phyloP scores from a whole-genome alignment of 2,797 vertebrate species.

The Trachurus trachurus region DNA sequence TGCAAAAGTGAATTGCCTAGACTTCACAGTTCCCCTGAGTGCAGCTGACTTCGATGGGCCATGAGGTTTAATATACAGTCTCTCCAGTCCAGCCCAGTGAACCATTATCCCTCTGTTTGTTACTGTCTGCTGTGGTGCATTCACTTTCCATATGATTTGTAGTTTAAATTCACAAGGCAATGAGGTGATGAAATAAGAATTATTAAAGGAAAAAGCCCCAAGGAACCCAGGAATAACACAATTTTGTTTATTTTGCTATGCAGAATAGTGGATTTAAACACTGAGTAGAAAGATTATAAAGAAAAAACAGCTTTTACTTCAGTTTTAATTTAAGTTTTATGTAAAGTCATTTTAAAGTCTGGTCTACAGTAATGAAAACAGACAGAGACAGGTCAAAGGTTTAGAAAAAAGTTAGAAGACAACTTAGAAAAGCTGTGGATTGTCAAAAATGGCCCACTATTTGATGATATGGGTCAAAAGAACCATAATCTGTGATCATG shows the following conservation, averaged over 20 bases:
- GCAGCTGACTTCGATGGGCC: conserved; percentile 11
- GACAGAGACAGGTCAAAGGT: too few relatives aligned
- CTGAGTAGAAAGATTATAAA: too few relatives aligned
- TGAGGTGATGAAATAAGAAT: not conserved
- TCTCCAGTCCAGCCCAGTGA: not conserved
- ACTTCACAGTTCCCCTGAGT: conserved; percentile 10
- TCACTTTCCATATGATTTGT: not conserved
- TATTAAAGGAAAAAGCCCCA: too few relatives aligned
- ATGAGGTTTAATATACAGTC: conserved; percentile 13
- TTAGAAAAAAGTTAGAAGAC: too few relatives aligned
- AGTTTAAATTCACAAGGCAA: not conserved
- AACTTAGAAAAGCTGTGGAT: too few relatives aligned
- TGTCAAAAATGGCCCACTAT: too few relatives aligned
- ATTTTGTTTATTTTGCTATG: not conserved
- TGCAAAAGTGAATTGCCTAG: conserved; percentile 27
- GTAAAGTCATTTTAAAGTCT: too few relatives aligned
- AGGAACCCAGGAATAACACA: not conserved
- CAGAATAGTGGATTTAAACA: not conserved
- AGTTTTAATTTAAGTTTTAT: too few relatives aligned
- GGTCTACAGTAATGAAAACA: too few relatives aligned
- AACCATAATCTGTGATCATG: too few relatives aligned
- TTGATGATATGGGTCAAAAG: too few relatives aligned
- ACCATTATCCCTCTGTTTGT: not conserved
- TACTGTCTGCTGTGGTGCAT: not conserved
- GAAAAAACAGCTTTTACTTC: too few relatives aligned